Percentiles rank a stretch among this genome's conserved stretches.
Evolutionary conservation across 2,113 vertebrate species (phyloP).

Genomic region (Hydrochoerus hydrochaeris): DNA sequence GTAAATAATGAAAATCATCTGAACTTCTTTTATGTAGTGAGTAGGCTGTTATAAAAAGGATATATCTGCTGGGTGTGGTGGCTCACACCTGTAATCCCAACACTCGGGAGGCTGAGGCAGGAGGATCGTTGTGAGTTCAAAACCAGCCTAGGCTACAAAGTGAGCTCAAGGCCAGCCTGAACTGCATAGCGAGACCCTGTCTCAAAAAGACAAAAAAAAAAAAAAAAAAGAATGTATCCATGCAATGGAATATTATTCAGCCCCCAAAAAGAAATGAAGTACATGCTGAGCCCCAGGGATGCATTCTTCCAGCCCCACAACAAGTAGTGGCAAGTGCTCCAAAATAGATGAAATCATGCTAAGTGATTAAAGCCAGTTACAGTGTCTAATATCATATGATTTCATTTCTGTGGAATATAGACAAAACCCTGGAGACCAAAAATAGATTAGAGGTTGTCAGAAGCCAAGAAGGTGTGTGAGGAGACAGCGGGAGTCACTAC

Average conservation of each 20-base stretch:
- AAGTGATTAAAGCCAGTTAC: neutral
- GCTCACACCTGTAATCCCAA: too few relatives aligned
- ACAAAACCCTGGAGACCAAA: neutral
- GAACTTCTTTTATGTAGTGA: neutral
- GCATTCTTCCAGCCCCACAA: neutral
- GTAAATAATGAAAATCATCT: neutral
- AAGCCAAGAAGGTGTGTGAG: neutral
- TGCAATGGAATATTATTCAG: neutral
- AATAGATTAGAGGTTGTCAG: neutral
- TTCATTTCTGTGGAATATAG: neutral
- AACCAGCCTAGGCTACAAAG: too few relatives aligned
- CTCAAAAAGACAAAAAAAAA: too few relatives aligned
- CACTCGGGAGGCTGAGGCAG: too few relatives aligned
- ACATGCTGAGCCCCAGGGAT: neutral
- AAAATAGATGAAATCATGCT: neutral
- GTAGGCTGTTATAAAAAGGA: neutral
- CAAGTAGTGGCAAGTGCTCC: neutral
- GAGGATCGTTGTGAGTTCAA: too few relatives aligned
- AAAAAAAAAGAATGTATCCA: neutral
- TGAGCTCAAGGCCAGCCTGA: too few relatives aligned
- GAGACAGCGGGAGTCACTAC: neutral
- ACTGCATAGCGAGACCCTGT: too few relatives aligned
- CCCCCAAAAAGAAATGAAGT: neutral
- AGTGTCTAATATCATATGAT: neutral
- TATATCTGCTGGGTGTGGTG: too few relatives aligned